Percentiles rank a stretch among this genome's conserved stretches.
phyloP scores from a whole-genome alignment of 2,888 invertebrate species.

The Nebria brevicollis region DNA sequence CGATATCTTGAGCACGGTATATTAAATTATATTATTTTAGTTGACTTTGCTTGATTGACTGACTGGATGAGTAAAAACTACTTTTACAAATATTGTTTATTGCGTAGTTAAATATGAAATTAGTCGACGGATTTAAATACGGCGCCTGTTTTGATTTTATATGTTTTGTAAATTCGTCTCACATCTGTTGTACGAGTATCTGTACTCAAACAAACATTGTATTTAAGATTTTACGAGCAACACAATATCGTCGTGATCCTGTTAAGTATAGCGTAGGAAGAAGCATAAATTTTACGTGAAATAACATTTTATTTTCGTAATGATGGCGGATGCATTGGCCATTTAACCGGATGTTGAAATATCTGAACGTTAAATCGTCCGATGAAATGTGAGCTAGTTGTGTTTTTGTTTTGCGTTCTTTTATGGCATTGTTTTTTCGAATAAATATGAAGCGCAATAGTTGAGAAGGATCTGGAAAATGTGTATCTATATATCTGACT shows the following conservation, averaged over 20 bases:
- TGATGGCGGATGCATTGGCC: not conserved
- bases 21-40: no score
- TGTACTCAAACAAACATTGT: not conserved
- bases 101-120: no score
- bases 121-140: no score
- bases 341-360: not conserved
- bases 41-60: no score
- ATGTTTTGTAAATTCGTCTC: not conserved
- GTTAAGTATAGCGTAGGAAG: not conserved
- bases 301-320: not conserved
- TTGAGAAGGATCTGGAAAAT: not conserved
- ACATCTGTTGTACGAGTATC: not conserved
- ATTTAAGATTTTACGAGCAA: not conserved
- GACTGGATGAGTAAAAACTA: no score
- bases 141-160: not conserved
- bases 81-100: no score
- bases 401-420: not conserved
- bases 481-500: not conserved
- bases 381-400: not conserved
- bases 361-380: not conserved
- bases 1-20: no score
- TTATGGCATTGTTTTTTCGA: not conserved
- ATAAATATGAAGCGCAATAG: not conserved
- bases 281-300: not conserved
- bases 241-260: not conserved